Base-by-base conservation (phyloP, 2,888 invertebrate genomes). In the Diplolepis rosae region DNA sequence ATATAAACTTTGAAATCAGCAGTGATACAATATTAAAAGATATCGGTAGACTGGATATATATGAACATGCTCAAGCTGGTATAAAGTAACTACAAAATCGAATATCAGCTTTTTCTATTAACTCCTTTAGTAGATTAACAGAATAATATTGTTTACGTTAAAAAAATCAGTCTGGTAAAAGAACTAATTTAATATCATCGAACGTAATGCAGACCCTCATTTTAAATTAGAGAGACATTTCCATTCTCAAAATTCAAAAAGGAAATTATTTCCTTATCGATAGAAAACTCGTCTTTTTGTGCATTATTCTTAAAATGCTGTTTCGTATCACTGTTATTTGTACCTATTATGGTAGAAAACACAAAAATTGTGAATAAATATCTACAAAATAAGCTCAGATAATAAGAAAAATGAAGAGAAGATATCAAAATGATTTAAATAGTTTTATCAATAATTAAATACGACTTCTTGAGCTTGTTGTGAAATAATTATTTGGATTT, bases 1-100 rank as follows among this genome's bases (percentile, higher is more conserved):
- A 48, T 68, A 30, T 18, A 35, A 30, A 51, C 69, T 72, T 72
- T 66, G 66, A 61, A 72, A 66, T 39, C 48, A 72, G 50, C 35
- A 50, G 42, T 69, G 24, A 32, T 61, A 24, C 9, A 68, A 45
- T 11, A n/a, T 69, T 61, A 39, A 61, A 61, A 35, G 35, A 61
- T 61, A 61, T 39, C 61, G 61, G 39, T 35, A 39, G 18, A 45
- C 30, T 61, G 15, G 13, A 28, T 18, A 45, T 48, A 48, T 22
- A 11, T 48, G 4, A 48, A 22, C 18, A 48, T 22, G 48, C 22
- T 48, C 22, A 48, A 42, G 22, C 48, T 22, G 48, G 22, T 7
- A 22, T 11, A 22, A 9, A 2, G 22, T 9, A 61, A 24, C n/a
- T 28, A 61, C 13, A 39, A 39, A 22, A n/a, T 32, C 7, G 28